These are phyloP conservation scores for Erythrocercus mccallii DNA, from an alignment of 2,113 vertebrate genomes.

Conservation along the genomic window DNA sequence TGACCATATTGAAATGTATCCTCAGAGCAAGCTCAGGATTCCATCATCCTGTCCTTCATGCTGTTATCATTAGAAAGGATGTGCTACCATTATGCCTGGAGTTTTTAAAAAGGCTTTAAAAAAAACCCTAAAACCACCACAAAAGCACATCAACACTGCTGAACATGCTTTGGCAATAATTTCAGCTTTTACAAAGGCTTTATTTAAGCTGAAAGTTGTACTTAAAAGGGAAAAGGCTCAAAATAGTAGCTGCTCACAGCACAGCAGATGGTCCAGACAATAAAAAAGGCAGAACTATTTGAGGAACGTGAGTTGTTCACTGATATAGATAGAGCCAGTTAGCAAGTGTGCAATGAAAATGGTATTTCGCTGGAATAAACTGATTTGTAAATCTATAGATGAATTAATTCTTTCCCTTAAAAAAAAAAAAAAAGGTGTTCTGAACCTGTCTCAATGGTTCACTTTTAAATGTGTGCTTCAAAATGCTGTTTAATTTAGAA, in stretches of 20 bases:
- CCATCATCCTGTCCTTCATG: background rate
- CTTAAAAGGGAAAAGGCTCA: constrained; percentile 23
- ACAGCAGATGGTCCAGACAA: constrained; percentile 58
- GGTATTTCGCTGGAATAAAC: background rate
- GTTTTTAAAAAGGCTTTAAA: background rate
- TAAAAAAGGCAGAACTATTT: constrained; percentile 45
- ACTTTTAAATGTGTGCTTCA: background rate
- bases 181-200: constrained; percentile 52
- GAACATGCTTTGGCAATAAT: constrained; percentile 43
- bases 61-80: background rate
- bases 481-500: background rate
- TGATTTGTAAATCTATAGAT: background rate
- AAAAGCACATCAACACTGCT: constrained; percentile 22
- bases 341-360: background rate
- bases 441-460: background rate
- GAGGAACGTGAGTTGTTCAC: constrained; percentile 31
- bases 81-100: background rate
- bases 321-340: background rate
- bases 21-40: background rate
- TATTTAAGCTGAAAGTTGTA: constrained; percentile 49
- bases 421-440: background rate
- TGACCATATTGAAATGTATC: background rate
- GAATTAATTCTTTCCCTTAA: background rate
- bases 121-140: background rate
- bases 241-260: constrained; percentile 45